phyloP scores from a whole-genome alignment of 2,797 vertebrate species.

The Sylvilagus floridanus region DNA sequence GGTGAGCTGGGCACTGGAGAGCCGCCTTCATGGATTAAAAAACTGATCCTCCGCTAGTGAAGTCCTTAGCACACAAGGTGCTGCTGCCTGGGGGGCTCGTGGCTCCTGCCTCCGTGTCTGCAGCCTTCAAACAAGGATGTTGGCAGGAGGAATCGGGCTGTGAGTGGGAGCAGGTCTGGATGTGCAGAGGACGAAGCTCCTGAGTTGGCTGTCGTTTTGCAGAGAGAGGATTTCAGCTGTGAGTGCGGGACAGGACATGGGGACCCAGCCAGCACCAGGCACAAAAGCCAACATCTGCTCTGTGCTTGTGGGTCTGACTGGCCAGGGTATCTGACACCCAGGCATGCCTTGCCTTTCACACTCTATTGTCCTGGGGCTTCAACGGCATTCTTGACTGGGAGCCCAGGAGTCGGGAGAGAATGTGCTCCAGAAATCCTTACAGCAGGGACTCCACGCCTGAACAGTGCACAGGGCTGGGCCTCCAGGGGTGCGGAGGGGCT shows the following conservation, averaged over 20 bases:
- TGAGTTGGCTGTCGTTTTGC: constrained; percentile 9
- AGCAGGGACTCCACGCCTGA: neutral
- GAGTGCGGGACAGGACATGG: neutral
- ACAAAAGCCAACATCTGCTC: constrained; percentile 67
- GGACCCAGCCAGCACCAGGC: constrained; percentile 35
- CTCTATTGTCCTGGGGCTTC: constrained; percentile 71
- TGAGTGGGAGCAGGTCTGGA: neutral
- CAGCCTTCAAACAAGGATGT: neutral
- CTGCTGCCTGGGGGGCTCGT: neutral
- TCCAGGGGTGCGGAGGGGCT: neutral
- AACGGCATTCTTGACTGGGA: constrained; percentile 73
- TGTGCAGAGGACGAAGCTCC: neutral
- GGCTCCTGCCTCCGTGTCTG: neutral
- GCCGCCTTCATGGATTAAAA: neutral
- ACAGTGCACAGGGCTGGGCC: neutral
- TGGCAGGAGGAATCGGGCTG: neutral
- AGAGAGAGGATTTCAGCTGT: neutral
- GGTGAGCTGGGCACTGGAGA: neutral
- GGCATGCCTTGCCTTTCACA: constrained; percentile 75
- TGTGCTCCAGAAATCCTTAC: constrained; percentile 47
- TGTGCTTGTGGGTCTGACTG: constrained; percentile 25
- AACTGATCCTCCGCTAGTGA: neutral
- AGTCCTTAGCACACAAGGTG: neutral
- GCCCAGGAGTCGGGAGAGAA: constrained; percentile 52
- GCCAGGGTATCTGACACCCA: constrained; percentile 60